Evolutionary conservation across 2,797 vertebrate genomes (phyloP), one percentile per base, ranked within the genome.

Genomic region (Synaphobranchus kaupii): DNA sequence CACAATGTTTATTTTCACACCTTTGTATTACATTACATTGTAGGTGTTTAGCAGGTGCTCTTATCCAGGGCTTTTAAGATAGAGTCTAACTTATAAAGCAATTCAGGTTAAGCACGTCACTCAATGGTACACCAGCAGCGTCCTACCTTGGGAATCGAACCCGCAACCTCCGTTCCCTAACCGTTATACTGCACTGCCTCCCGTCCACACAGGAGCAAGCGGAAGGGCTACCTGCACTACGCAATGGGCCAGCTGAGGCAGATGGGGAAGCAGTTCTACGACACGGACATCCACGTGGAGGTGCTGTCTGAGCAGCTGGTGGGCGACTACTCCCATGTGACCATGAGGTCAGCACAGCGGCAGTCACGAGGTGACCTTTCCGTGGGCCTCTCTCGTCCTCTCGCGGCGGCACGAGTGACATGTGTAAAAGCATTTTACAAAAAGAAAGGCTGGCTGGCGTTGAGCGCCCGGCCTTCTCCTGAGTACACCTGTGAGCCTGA

Each of bases 221-320:
- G 93, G 56, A 96, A 96, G 89, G 95, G 94, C 52, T 96, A 96
- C 90, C 91, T 96, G 88, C 95, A 96, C 92, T 96, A 96, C 1
- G 95, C 95, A 91, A 96, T 96, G 96, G 95, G 96, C 44, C 95
- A 96, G 91, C 94, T 96, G 83, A 92, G 95, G 88, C 95, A 96
- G 94, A 96, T 96, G 95, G 94, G 95, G 54, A 96, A 96, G 83
- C 95, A 96, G 91, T 96, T 96, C 91, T 96, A 96, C 0, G 94
- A 96, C 93, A 95, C 94, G 0, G 95, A 96, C 92, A 96, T 96
- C 88, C 94, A 96, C 22, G 95, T 96, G 89, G 95, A 96, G 90
- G 95, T 96, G 89, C 90, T 96, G 88, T 96, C 95, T 0, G 96
- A 96, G 90, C 95, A 96, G 94, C 93, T 95, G 93, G 93, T 95